These are phyloP conservation scores for Sitodiplosis mosellana DNA, from an alignment of 1,140 invertebrate genomes.

Conservation along the genomic window DNA sequence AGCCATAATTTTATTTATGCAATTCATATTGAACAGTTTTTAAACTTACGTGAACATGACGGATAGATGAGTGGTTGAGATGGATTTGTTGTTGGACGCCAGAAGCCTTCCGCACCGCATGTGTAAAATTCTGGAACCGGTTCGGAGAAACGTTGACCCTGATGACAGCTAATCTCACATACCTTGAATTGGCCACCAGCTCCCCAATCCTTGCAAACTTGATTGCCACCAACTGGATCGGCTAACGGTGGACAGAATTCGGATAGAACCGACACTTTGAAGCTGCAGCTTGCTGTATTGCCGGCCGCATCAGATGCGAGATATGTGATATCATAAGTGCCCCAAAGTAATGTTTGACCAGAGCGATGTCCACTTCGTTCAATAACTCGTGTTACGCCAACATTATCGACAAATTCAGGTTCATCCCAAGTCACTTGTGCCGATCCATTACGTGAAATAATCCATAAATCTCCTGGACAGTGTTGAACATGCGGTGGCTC, in stretches of 20 bases:
- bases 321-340: constrained; percentile 83
- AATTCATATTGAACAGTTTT: background rate
- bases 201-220: constrained; percentile 89
- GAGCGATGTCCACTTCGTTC: constrained; percentile 75
- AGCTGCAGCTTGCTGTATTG: constrained; percentile 79
- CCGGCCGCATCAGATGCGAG: constrained; percentile 80
- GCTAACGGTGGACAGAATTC: constrained; percentile 76
- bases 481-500: constrained; percentile 69
- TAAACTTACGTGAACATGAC: constrained; percentile 61
- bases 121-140: constrained; percentile 87
- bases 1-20: background rate
- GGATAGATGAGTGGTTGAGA: constrained; percentile 67
- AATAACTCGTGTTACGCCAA: constrained; percentile 56
- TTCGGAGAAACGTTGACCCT: constrained; percentile 74
- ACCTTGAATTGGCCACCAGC: constrained; percentile 87
- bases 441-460: constrained; percentile 80
- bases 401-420: constrained; percentile 77
- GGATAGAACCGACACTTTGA: constrained; percentile 79
- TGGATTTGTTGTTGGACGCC: constrained; percentile 72
- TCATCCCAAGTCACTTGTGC: constrained; percentile 88
- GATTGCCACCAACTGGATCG: constrained; percentile 75
- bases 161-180: constrained; percentile 74
- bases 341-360: constrained; percentile 79
- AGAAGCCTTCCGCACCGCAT: constrained; percentile 90
- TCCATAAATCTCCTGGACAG: constrained; percentile 86